These are phyloP conservation scores for Cheilosia variabilis DNA, from an alignment of 2,888 invertebrate genomes.

Conservation along the genomic window DNA sequence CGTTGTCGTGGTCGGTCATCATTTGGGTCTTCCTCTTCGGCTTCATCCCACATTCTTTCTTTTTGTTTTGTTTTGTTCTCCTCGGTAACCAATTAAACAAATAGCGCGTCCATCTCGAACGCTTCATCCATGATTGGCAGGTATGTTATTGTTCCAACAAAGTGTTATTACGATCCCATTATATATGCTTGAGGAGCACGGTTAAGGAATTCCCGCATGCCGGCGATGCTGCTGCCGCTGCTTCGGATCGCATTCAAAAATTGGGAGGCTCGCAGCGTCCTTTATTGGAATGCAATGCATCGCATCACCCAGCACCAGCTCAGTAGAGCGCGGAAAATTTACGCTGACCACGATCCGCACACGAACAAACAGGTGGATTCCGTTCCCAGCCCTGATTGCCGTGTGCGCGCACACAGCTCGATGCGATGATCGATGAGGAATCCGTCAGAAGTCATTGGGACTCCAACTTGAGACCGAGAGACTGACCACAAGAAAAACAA, in stretches of 20 bases:
- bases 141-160: constrained; percentile 76
- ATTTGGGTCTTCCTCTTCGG: constrained; percentile 8
- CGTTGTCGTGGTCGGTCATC: constrained; percentile 27
- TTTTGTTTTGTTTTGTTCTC: constrained; percentile 19
- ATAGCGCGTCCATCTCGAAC: constrained; percentile 75
- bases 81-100: constrained; percentile 72
- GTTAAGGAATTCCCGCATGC: constrained; percentile 67
- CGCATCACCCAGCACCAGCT: constrained; percentile 25
- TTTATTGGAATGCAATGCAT: constrained; percentile 73
- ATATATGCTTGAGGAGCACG: constrained; percentile 73
- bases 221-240: constrained; percentile 6
- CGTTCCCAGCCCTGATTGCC: constrained; percentile 71
- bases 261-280: constrained; percentile 75
- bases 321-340: constrained; percentile 54
- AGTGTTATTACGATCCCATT: constrained; percentile 75
- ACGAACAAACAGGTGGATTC: constrained; percentile 75
- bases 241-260: constrained; percentile 43
- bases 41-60: constrained; percentile 42
- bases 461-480: constrained; percentile 10
- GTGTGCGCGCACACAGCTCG: constrained; percentile 46
- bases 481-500: background rate
- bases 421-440: constrained; percentile 74
- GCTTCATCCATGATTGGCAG: constrained; percentile 74
- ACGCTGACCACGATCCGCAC: constrained; percentile 74
- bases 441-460: constrained; percentile 59